phyloP scores from a whole-genome alignment of 2,797 vertebrate species.

The Pipistrellus pygmaeus region DNA sequence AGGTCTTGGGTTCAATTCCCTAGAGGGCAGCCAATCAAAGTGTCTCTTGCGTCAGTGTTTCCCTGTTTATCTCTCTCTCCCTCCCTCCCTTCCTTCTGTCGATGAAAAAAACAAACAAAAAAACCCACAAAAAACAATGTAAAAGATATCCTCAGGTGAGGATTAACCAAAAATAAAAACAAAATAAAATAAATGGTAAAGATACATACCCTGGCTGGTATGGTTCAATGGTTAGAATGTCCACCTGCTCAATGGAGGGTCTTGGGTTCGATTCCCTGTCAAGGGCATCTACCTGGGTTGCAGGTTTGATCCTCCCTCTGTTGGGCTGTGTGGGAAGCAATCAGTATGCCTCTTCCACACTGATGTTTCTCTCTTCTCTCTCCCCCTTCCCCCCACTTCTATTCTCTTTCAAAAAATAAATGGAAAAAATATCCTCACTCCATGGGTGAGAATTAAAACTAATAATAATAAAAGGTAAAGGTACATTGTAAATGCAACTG shows the following conservation, averaged over 20 bases:
- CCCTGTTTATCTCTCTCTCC: not conserved
- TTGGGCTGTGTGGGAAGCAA: too few relatives aligned
- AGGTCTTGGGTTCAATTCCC: not conserved
- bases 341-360: not conserved
- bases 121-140: not conserved
- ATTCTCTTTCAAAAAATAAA: not conserved
- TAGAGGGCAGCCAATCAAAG: not conserved
- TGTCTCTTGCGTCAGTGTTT: not conserved
- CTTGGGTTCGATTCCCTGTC: too few relatives aligned
- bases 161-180: not conserved
- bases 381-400: not conserved
- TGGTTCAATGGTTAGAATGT: not conserved
- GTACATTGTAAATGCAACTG: not conserved
- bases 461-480: not conserved
- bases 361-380: not conserved
- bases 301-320: not conserved
- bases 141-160: not conserved
- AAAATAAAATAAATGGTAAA: not conserved
- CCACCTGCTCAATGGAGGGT: not conserved
- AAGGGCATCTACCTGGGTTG: not conserved
- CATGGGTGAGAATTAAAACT: not conserved
- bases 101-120: not conserved
- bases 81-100: not conserved
- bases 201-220: not conserved
- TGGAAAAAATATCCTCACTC: not conserved